Base-by-base conservation (phyloP, 2,113 vertebrate species). In the Clinocottus analis region DNA sequence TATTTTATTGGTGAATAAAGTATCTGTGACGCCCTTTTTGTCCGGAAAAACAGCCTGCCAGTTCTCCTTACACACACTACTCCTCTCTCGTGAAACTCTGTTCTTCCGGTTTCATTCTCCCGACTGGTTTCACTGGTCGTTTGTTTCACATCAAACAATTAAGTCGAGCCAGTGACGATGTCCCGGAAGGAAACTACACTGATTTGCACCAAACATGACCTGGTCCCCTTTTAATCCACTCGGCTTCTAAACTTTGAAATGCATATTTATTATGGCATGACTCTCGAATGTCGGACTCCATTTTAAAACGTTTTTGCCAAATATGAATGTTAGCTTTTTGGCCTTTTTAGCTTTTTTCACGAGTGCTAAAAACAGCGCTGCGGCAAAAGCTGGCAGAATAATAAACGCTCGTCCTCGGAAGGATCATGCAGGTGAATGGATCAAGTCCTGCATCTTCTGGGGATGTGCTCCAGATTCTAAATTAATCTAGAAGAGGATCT, bases 91-190 rank as follows among this genome's bases (percentile, higher is more conserved):
- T 41, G 35, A 21, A 39, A 19, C 23, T 70, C 45, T 41, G n/a
- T 17, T 69, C 81, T 90, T 86, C 79, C 86, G 59, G 84, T 85
- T 88, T 88, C 62, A 60, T 58, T 41, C 60, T 69, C 60, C 56
- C 17, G 16, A 8, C 70, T 76, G 82, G 74, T 88, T 88, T 79
- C 79, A 60, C 74, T 58, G 29, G 27, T 56, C 27, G 5, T 43
- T 61, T 59, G 23, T 71, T 12, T 23, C 29, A 43, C 29, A 25
- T 55, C 3, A 23, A 67, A 14, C 59, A 37, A 14, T 37, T 2
- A 6, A 27, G 17, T 21, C 7, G 14, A 4, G 11, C 27, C 11
- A 51, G 33, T 47, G 33, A 64, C 63, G 56, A 2, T 45, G 35
- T 10, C 25, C 19, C 1, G 43, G 21, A 29, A 29, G 13, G 51